Percentiles rank a stretch among this genome's conserved stretches.
These are phyloP conservation scores for Sinelater perroti DNA, from an alignment of 2,888 invertebrate species.

Conservation along the genomic window DNA sequence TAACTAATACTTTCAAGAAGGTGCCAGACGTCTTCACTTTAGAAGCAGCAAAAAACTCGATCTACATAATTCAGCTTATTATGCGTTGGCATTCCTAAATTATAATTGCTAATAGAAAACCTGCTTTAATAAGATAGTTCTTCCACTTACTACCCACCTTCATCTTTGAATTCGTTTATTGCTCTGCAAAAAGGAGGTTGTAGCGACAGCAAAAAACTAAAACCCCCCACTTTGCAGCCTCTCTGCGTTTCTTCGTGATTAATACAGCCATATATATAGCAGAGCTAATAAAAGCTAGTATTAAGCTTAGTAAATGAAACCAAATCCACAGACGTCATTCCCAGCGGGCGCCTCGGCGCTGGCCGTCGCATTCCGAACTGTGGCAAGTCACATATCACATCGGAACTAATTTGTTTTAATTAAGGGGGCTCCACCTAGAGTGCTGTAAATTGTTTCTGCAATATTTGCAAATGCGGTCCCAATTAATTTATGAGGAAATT, in stretches of 20 bases:
- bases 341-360: conserved; percentile 35
- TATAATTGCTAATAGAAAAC: no score
- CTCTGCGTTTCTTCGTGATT: conserved; percentile 28
- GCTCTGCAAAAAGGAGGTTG: conserved; percentile 10
- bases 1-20: no score
- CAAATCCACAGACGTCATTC: conserved; percentile 40
- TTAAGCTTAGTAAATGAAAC: conserved; percentile 41
- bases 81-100: no score
- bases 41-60: no score
- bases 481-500: conserved; percentile 32
- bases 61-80: no score
- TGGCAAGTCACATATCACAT: conserved; percentile 39
- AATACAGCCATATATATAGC: conserved; percentile 35
- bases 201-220: conserved; percentile 25
- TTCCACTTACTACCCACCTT: no score
- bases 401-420: conserved; percentile 41
- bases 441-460: conserved; percentile 38
- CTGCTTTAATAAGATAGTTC: no score
- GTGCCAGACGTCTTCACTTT: no score
- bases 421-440: conserved; percentile 40
- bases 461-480: conserved; percentile 32
- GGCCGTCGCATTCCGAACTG: conserved; percentile 39
- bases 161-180: no score
- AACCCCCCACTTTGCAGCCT: conserved; percentile 22
- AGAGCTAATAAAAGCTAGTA: conserved; percentile 36